Evolutionary conservation across 2,888 invertebrate genomes (phyloP).

Genomic region (Oscheius myriophilus): DNA sequence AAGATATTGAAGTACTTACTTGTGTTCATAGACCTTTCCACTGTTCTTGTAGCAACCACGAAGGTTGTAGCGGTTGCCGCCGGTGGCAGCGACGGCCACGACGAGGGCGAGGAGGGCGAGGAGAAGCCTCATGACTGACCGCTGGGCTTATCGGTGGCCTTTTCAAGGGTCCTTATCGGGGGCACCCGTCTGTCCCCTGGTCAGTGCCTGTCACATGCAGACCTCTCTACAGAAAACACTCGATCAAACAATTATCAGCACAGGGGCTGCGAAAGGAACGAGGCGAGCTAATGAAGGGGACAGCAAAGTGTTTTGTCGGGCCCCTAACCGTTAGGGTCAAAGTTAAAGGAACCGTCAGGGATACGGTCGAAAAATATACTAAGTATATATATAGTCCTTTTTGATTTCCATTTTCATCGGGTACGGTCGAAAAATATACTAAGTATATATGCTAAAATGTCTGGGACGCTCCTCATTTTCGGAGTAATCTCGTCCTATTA

Average conservation of each 20-base stretch:
- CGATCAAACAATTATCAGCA: neutral
- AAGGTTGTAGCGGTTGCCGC: constrained; percentile 49
- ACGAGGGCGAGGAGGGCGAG: constrained; percentile 6
- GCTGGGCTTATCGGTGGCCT: constrained; percentile 3
- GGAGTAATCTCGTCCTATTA: too few species aligned
- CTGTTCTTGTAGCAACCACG: constrained; percentile 62
- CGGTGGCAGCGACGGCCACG: constrained; percentile 1
- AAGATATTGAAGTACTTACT: constrained; percentile 38
- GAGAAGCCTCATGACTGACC: constrained; percentile 12
- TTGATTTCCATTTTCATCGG: too few species aligned
- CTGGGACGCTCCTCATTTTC: too few species aligned
- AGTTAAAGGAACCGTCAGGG: too few species aligned
- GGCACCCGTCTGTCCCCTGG: neutral
- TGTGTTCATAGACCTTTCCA: constrained; percentile 50
- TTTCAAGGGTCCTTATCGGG: constrained; percentile 19
- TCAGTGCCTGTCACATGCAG: constrained; percentile 24
- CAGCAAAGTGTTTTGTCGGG: too few species aligned
- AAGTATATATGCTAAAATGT: too few species aligned
- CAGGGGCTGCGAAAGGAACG: too few species aligned
- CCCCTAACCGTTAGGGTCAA: too few species aligned
- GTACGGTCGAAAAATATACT: too few species aligned
- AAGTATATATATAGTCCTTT: too few species aligned
- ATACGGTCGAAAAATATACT: too few species aligned
- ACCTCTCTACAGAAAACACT: neutral
- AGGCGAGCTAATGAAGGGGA: too few species aligned